Percentiles rank a stretch among this genome's conserved stretches.
Conservation (phyloP, 2,888 invertebrate species). For the Perizoma flavofasciatum region DNA sequence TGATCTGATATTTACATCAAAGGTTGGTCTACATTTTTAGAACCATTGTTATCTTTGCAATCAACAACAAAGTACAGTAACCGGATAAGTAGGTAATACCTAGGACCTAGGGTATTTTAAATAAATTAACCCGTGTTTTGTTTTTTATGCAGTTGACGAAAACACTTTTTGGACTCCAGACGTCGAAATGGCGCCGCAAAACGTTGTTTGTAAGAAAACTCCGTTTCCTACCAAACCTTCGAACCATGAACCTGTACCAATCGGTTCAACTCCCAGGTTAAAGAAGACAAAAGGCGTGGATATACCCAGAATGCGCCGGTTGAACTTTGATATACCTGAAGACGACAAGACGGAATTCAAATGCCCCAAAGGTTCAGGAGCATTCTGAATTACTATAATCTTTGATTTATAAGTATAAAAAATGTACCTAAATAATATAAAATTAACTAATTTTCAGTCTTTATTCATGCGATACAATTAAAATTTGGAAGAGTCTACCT, state of each 20-base stretch:
- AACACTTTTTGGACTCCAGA: slow-evolving; percentile 27
- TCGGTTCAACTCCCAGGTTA: slow-evolving; percentile 39
- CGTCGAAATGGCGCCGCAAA: slow-evolving; percentile 24
- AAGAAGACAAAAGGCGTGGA: slow-evolving; percentile 34
- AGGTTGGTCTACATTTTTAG: too few species aligned
- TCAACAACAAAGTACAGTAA: too few species aligned
- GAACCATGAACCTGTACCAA: slow-evolving; percentile 9
- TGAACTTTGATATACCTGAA: slow-evolving; percentile 47
- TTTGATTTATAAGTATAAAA: not conserved
- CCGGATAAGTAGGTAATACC: not conserved
- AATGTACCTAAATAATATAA: not conserved
- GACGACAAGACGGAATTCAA: slow-evolving; percentile 18
- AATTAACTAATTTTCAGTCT: not conserved
- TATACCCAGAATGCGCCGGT: slow-evolving; percentile 31
- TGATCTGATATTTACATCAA: too few species aligned
- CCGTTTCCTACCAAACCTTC: slow-evolving; percentile 28
- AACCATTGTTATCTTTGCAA: too few species aligned
- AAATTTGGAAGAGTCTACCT: too few species aligned
- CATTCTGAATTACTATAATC: too few species aligned
- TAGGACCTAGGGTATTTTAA: not conserved
- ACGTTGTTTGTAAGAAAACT: slow-evolving; percentile 27
- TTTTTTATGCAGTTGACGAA: slow-evolving; percentile 28
- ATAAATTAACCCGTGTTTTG: not conserved
- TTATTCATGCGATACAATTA: too few species aligned
- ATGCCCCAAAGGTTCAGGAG: not conserved